phyloP scores from a whole-genome alignment of 2,113 vertebrate genomes.

The Semnornis frantzii region DNA sequence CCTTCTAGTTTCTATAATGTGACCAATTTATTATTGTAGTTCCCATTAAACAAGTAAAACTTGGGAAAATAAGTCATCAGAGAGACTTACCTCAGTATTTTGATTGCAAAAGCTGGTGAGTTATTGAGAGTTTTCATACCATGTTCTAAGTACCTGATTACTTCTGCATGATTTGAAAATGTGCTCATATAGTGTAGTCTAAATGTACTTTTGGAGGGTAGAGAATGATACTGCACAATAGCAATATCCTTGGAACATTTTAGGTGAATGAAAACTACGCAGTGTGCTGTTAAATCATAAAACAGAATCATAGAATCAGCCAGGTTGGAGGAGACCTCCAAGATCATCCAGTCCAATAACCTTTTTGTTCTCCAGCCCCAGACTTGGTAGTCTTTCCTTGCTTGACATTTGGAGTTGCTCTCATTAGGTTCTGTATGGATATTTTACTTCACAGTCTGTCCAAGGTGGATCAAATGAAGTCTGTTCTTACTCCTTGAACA shows the following conservation, averaged over 20 bases:
- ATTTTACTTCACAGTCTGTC: not conserved
- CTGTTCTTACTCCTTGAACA: not conserved
- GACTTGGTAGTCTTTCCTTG: not conserved
- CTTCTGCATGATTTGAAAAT: not conserved
- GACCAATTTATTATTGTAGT: not conserved
- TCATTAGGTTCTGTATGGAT: not conserved
- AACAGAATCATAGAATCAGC: too few species aligned
- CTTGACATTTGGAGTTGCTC: not conserved
- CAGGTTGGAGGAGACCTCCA: too few species aligned
- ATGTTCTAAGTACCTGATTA: not conserved
- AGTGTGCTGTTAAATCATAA: not conserved
- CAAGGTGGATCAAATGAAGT: not conserved
- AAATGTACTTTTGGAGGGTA: not conserved
- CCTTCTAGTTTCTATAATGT: not conserved
- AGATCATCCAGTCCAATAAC: not conserved
- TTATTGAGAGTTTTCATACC: not conserved
- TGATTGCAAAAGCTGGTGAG: not conserved
- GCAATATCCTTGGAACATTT: not conserved
- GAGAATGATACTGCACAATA: not conserved
- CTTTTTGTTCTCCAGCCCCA: not conserved
- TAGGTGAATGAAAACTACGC: not conserved
- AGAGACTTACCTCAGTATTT: not conserved
- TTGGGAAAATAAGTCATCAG: not conserved
- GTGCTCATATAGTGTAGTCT: not conserved
- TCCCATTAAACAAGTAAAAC: not conserved